Conservation (phyloP, 2,888 invertebrate genomes). For the Spicauda simplicius region DNA sequence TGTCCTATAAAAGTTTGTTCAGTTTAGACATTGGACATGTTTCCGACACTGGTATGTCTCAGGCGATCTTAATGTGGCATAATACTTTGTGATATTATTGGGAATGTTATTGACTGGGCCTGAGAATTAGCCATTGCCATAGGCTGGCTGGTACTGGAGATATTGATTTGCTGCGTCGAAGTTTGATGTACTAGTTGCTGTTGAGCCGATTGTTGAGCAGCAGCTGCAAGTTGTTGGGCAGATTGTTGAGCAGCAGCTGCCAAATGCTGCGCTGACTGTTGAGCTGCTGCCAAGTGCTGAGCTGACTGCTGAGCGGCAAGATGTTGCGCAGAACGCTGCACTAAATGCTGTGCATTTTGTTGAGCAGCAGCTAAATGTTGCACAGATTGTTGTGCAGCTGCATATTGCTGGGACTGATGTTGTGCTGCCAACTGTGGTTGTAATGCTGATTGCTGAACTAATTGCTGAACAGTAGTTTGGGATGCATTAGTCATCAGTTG, state of each 20-base stretch:
- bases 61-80: slow-evolving; percentile 67
- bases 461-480: slow-evolving; percentile 74
- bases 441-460: slow-evolving; percentile 73
- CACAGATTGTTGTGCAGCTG: slow-evolving; percentile 68
- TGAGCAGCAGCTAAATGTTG: slow-evolving; percentile 66
- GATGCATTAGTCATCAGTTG: slow-evolving; percentile 73
- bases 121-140: slow-evolving; percentile 78
- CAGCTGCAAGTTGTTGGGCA: slow-evolving; percentile 65
- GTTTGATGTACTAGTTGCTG: slow-evolving; percentile 78
- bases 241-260: slow-evolving; percentile 58
- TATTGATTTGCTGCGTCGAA: slow-evolving; percentile 78
- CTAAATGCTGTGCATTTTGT: slow-evolving; percentile 64
- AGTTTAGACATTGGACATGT: neutral
- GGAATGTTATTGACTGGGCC: slow-evolving; percentile 76
- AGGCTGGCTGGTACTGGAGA: slow-evolving; percentile 78
- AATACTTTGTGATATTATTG: slow-evolving; percentile 80
- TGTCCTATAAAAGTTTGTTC: too few species aligned
- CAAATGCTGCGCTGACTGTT: slow-evolving; percentile 65
- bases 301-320: slow-evolving; percentile 63
- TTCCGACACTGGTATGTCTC: neutral
- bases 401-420: slow-evolving; percentile 72
- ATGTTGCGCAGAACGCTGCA: slow-evolving; percentile 58
- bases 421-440: slow-evolving; percentile 70
- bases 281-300: slow-evolving; percentile 57
- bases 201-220: slow-evolving; percentile 72